These are phyloP conservation scores for Dolomedes plantarius DNA, from an alignment of 2,888 invertebrate species.

Conservation along the genomic window DNA sequence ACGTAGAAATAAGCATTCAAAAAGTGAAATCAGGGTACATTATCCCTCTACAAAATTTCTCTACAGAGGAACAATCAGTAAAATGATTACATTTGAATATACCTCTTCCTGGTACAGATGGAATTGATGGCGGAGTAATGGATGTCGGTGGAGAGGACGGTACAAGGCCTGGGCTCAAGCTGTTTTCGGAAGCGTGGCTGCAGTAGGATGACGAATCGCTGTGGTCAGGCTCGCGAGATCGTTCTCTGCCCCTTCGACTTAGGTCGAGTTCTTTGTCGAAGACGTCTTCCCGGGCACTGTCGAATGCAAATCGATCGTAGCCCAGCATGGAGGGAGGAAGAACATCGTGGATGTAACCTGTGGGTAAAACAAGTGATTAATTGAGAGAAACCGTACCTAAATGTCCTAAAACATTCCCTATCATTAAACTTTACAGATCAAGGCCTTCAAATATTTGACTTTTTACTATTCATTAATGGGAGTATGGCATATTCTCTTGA, in stretches of 20 bases:
- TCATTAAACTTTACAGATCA: too few relatives aligned
- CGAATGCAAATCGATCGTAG: slow-evolving; percentile 39
- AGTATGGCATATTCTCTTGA: too few relatives aligned
- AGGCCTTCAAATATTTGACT: too few relatives aligned
- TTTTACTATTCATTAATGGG: too few relatives aligned
- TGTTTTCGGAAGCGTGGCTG: slow-evolving; percentile 62
- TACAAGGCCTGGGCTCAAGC: slow-evolving; percentile 55
- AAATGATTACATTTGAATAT: not conserved
- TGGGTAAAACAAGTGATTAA: not conserved
- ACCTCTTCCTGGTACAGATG: slow-evolving; percentile 29
- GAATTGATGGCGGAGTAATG: slow-evolving; percentile 10
- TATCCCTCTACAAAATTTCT: too few relatives aligned
- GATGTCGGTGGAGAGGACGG: slow-evolving; percentile 42
- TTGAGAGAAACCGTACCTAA: too few relatives aligned
- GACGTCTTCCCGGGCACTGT: slow-evolving; percentile 16
- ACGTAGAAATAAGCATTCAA: too few relatives aligned
- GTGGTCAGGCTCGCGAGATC: slow-evolving; percentile 19
- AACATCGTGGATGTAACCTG: slow-evolving; percentile 66
- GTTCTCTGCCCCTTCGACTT: slow-evolving; percentile 28
- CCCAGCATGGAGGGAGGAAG: slow-evolving; percentile 43
- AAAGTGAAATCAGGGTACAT: too few relatives aligned
- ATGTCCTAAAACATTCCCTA: too few relatives aligned
- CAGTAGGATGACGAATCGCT: slow-evolving; percentile 51
- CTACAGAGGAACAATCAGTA: too few relatives aligned
- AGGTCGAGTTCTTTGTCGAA: slow-evolving; percentile 67